Conservation (phyloP, 2,113 vertebrate species). For the Hippocampus barbouri region DNA sequence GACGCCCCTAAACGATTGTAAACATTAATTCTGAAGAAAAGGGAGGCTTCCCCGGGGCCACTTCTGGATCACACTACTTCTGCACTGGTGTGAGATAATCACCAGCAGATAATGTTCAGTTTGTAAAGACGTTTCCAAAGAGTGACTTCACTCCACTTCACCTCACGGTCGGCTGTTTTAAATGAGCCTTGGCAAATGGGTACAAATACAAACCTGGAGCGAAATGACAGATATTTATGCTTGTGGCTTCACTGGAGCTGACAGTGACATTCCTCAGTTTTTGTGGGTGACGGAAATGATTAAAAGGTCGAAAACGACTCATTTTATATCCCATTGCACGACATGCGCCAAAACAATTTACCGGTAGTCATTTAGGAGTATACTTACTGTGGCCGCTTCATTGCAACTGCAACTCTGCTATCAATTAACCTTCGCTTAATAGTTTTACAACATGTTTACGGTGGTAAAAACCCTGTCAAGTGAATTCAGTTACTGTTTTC, state of each 20-base stretch:
- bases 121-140: constrained; percentile 49
- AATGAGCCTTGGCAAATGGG: constrained; percentile 26
- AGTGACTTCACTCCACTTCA: constrained; percentile 45
- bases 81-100: constrained; percentile 55
- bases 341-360: not conserved
- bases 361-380: not conserved
- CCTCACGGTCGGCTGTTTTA: constrained; percentile 7
- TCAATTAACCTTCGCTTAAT: not conserved
- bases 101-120: constrained; percentile 61
- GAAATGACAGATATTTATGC: constrained; percentile 8
- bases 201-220: constrained; percentile 13
- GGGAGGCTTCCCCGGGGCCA: constrained; percentile 46
- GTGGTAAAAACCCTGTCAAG: not conserved
- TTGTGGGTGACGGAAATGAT: constrained; percentile 15
- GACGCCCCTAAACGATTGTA: constrained; percentile 69
- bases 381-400: not conserved
- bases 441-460: not conserved
- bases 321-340: constrained; percentile 3
- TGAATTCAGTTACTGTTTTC: no score
- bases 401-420: not conserved
- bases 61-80: constrained; percentile 55
- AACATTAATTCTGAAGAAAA: constrained; percentile 68
- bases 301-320: constrained; percentile 11
- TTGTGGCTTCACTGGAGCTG: constrained; percentile 27
- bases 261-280: constrained; percentile 38